Evolutionary conservation across 1,140 invertebrate species (phyloP).

Genomic region (Coptotermes formosanus): DNA sequence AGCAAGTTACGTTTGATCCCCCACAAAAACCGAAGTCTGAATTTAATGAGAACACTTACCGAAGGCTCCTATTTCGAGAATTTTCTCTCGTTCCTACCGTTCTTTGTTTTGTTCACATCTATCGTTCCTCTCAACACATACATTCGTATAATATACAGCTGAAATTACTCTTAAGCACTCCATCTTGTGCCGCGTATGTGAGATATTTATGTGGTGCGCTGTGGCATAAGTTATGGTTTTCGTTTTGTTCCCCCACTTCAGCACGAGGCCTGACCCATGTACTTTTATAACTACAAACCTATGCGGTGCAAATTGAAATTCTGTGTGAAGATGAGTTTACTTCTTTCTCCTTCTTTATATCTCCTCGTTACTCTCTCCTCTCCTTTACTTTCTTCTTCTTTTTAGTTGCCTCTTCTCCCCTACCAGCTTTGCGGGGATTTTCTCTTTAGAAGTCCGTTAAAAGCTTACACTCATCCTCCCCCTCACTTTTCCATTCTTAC

Average conservation of each 20-base stretch:
- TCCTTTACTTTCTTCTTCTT: not conserved
- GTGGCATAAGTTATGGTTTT: not conserved
- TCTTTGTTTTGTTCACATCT: not conserved
- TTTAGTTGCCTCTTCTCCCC: not conserved
- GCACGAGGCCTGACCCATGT: not conserved
- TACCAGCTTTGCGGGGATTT: not conserved
- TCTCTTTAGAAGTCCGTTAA: not conserved
- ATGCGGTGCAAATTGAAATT: slow-evolving; percentile 25
- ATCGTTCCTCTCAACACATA: not conserved
- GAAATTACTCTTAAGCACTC: not conserved
- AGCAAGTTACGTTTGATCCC: not conserved
- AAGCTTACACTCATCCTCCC: not conserved
- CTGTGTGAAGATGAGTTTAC: slow-evolving; percentile 22
- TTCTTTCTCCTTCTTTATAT: not conserved
- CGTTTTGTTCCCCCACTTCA: not conserved
- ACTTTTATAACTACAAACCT: not conserved
- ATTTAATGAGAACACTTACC: not conserved
- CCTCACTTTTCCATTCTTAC: not conserved
- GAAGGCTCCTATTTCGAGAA: not conserved
- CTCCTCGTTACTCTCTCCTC: not conserved
- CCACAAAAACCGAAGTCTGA: not conserved
- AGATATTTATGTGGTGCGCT: not conserved
- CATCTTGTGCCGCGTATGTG: not conserved
- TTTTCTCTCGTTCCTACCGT: not conserved
- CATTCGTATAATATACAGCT: not conserved